Percentiles rank a stretch among this genome's conserved stretches.
These are phyloP conservation scores for Dysidea cf. avara DNA, from an alignment of 37 sponge, comb jelly and placozoan genomes.

Conservation along the genomic window DNA sequence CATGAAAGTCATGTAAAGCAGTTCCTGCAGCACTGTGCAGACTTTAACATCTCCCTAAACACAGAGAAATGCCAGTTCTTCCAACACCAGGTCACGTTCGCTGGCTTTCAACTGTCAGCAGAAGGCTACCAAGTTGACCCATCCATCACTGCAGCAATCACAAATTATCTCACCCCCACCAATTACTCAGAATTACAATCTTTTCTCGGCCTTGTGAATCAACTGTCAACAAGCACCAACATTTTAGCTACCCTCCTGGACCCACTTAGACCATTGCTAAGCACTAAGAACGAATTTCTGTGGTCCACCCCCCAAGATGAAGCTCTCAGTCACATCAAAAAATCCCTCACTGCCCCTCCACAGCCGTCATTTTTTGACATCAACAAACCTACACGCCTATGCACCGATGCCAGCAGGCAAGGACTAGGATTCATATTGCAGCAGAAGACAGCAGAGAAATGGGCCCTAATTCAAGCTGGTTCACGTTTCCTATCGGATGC, in stretches of 20 bases:
- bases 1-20: constrained; percentile 8
- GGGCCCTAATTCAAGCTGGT: background rate
- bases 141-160: constrained; percentile 12
- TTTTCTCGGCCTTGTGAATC: no score
- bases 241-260: background rate
- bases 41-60: constrained; percentile 21
- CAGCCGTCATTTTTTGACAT: constrained; percentile 2
- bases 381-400: no score
- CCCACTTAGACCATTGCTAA: no score
- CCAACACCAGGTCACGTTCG: background rate
- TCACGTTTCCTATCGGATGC: no score
- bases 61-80: constrained; percentile 1
- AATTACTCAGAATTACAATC: constrained; percentile 13
- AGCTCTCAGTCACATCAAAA: background rate
- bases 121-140: no score
- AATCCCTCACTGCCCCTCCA: constrained; percentile 1
- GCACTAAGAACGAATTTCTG: no score
- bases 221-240: constrained; percentile 9
- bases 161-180: constrained; percentile 11
- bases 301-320: background rate
- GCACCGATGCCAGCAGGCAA: no score
- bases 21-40: constrained; percentile 19
- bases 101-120: no score
- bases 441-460: background rate
- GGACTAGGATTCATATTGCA: no score